Evolutionary conservation across 2,888 invertebrate species (phyloP), one percentile per base, ranked within the genome.

Genomic region (Cordilura impudica): DNA sequence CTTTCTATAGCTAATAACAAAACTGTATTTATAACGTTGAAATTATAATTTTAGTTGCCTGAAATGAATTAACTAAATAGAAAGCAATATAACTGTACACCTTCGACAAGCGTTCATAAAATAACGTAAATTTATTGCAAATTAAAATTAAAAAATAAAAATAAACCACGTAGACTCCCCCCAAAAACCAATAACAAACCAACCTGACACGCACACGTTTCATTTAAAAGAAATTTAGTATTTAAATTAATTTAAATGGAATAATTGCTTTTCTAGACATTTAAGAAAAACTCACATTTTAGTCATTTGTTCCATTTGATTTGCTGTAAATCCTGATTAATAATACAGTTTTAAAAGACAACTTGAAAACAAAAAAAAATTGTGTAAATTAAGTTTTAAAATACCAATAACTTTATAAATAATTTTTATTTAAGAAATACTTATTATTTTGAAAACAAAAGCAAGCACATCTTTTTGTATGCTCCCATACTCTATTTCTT

Each of bases 141-240:
- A 65, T 35, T 29, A 63, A 73, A 60, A 45, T 56, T 56, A 16
- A 35, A 63, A 78, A n/a, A n/a, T n/a, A n/a, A n/a, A n/a, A n/a
- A n/a, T n/a, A n/a, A n/a, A 65, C 56, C 23, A 73, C 61, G 26
- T 78, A 69, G 73, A 73, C 53, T 39, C 29, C 54, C 65, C 21
- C 14, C 12, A 16, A 31, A 45, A 21, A 49, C 16, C 8, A 69
- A 63, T 8, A 56, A 58, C 49, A 31, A 63, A n/a, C 53, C 31
- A 56, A 70, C 70, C 78, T 70, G 74, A 78, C 78, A 73, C 78
- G 73, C 78, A 74, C 69, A 74, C 35, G 5, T 66, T 74, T 65
- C 70, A 71, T 77, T 77, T 72, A 26, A 65, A n/a, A 58, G 60
- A 60, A 43, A 56, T 70, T 51, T 70, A 43, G 49, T 58, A 35